Evolutionary conservation across 1,140 invertebrate species (phyloP).

Genomic region (Drosophila orena): DNA sequence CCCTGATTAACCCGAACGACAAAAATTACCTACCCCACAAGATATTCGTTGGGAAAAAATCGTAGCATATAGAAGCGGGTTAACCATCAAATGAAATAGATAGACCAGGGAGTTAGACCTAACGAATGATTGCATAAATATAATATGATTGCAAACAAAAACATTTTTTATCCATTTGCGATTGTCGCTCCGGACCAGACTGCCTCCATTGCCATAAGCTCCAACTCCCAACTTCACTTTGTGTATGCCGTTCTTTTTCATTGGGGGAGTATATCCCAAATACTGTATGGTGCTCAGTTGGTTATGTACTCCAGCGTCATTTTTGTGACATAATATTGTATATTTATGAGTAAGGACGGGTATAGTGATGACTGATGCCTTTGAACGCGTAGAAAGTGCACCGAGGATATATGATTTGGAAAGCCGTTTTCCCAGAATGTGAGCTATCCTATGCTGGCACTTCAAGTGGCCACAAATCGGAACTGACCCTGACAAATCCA

Average conservation of each 20-base stretch:
- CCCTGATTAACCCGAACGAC: constrained; percentile 76
- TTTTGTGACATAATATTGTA: no score
- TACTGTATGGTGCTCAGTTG: not conserved
- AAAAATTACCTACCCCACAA: constrained; percentile 38
- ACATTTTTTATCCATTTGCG: constrained; percentile 60
- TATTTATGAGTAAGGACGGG: no score
- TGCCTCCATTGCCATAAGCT: no score
- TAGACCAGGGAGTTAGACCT: not conserved
- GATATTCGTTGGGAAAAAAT: constrained; percentile 1
- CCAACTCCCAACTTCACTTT: no score
- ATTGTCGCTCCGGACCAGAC: not conserved
- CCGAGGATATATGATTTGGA: no score
- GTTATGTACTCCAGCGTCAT: no score
- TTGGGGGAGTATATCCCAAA: not conserved
- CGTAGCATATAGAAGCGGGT: constrained; percentile 13
- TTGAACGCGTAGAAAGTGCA: no score
- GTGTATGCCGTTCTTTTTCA: not conserved
- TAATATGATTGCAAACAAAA: constrained; percentile 71
- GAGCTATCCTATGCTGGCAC: not conserved
- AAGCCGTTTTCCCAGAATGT: no score
- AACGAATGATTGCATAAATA: constrained; percentile 63
- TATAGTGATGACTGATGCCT: no score
- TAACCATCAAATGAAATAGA: not conserved
- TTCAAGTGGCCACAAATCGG: constrained; percentile 39
- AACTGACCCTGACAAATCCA: constrained; percentile 69